These are phyloP conservation scores for Cercocebus atys DNA, from an alignment of 2,113 vertebrate species.

Conservation along the genomic window DNA sequence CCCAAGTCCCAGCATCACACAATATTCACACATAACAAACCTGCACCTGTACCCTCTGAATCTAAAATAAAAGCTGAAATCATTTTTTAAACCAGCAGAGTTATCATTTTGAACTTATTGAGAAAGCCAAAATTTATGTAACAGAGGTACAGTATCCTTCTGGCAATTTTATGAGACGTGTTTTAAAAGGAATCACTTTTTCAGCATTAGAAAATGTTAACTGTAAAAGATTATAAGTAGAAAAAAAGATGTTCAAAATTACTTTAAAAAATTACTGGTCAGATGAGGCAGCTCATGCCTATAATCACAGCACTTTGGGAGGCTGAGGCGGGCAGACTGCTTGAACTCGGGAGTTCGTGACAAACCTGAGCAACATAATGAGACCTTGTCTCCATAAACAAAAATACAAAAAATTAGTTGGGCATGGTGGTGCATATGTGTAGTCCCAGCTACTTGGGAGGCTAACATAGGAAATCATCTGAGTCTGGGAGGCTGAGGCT, in stretches of 20 bases:
- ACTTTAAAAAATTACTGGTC: neutral
- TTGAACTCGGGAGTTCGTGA: neutral
- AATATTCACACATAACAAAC: too few relatives aligned
- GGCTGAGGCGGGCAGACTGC: neutral
- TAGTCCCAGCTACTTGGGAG: too few relatives aligned
- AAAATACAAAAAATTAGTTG: too few relatives aligned
- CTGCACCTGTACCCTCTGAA: too few relatives aligned
- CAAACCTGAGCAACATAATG: neutral
- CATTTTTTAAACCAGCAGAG: too few relatives aligned
- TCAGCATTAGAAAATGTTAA: conserved; percentile 68
- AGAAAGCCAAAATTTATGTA: neutral
- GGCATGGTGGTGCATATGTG: too few relatives aligned
- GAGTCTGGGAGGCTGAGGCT: too few relatives aligned
- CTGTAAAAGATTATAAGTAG: conserved; percentile 54
- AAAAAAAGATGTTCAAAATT: conserved; percentile 63
- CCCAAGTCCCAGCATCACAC: too few relatives aligned
- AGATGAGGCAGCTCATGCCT: neutral
- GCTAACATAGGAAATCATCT: too few relatives aligned
- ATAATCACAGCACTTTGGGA: neutral
- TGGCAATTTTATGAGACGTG: neutral
- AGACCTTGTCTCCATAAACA: neutral
- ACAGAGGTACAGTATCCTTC: neutral
- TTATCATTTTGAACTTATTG: neutral
- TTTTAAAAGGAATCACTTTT: neutral
- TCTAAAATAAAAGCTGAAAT: too few relatives aligned